Conservation (phyloP, 2,113 vertebrate species). For the Amphilophus citrinellus region DNA sequence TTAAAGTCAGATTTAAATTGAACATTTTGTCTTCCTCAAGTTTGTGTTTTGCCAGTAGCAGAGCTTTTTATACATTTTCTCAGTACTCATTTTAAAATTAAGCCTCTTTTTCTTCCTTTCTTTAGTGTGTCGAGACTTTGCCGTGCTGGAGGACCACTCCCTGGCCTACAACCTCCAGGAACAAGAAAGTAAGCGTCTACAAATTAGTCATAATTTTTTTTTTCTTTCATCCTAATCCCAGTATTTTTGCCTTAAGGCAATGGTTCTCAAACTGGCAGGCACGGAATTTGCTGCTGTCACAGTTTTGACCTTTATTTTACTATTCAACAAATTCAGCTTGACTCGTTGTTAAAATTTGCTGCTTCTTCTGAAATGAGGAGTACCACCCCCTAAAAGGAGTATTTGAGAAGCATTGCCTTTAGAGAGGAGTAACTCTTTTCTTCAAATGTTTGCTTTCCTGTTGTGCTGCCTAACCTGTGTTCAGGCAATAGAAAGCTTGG, state of each 20-base stretch:
- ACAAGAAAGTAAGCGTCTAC: conserved; percentile 93
- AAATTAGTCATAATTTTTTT: background rate
- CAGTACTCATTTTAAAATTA: background rate
- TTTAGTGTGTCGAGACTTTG: conserved; percentile 93
- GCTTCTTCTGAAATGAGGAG: background rate
- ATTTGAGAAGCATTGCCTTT: background rate
- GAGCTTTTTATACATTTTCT: background rate
- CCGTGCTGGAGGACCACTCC: conserved; percentile 94
- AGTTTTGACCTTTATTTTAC: too few species aligned
- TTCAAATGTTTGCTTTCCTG: background rate
- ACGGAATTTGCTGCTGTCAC: too few species aligned
- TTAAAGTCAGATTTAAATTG: background rate
- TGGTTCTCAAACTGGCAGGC: background rate
- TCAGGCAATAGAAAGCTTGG: background rate
- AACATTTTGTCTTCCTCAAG: background rate
- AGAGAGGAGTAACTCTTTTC: background rate
- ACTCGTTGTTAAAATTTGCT: background rate
- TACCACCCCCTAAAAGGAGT: background rate
- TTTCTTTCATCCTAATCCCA: background rate
- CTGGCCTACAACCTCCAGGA: conserved; percentile 97
- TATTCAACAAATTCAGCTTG: background rate
- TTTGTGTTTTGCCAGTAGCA: background rate
- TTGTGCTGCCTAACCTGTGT: background rate
- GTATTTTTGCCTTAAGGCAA: background rate
- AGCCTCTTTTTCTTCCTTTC: conserved; percentile 4